These are phyloP conservation scores for Eilema depressum DNA, from an alignment of 2,888 invertebrate genomes.

Conservation along the genomic window DNA sequence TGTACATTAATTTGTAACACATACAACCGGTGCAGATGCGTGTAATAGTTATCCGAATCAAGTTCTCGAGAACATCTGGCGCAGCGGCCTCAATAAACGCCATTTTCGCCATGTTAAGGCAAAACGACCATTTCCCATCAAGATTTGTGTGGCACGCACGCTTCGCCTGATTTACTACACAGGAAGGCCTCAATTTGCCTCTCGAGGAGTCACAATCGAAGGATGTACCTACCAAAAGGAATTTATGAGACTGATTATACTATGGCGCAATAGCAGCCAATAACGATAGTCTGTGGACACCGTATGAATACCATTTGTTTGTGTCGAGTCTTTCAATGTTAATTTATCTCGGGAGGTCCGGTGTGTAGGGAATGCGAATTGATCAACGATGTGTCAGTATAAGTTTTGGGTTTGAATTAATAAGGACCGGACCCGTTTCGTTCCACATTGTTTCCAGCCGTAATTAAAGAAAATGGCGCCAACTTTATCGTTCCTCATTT, in stretches of 20 bases:
- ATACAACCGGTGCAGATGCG: conserved; percentile 45
- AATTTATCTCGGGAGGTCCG: conserved; percentile 58
- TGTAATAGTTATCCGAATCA: conserved; percentile 45
- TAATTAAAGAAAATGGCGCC: conserved; percentile 21
- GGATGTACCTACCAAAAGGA: conserved; percentile 73
- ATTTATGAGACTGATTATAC: conserved; percentile 66
- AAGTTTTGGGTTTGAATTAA: conserved; percentile 43
- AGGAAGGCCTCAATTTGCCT: conserved; percentile 74
- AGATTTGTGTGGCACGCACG: conserved; percentile 45
- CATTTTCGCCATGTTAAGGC: conserved; percentile 49
- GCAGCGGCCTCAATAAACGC: conserved; percentile 51
- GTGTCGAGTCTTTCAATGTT: conserved; percentile 69
- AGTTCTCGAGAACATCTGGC: conserved; percentile 60
- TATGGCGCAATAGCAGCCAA: conserved; percentile 58
- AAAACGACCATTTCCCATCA: conserved; percentile 46
- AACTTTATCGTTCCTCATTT: conserved; percentile 10
- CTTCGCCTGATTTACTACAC: conserved; percentile 55
- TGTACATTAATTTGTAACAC: conserved; percentile 17
- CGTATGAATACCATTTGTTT: conserved; percentile 74
- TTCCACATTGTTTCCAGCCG: conserved; percentile 16
- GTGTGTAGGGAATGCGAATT: conserved; percentile 60
- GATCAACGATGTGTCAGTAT: conserved; percentile 37
- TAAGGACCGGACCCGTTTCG: conserved; percentile 27
- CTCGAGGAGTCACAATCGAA: conserved; percentile 72
- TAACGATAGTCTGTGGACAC: conserved; percentile 76